Evolutionary conservation across 2,797 vertebrate species (phyloP).

Genomic region (Rhynchotus rufescens): DNA sequence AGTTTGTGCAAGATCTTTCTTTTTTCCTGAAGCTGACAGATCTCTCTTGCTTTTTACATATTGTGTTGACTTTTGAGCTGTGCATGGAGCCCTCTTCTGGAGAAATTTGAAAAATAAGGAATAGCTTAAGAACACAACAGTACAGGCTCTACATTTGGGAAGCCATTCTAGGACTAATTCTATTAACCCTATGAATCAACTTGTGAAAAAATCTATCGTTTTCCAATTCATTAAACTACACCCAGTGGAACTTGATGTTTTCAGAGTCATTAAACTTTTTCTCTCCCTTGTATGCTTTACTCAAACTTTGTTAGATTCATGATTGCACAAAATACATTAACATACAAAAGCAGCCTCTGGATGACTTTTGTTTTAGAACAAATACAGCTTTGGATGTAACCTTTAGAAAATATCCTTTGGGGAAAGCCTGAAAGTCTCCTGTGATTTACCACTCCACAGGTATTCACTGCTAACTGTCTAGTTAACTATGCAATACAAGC

Average conservation of each 20-base stretch:
- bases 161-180: neutral
- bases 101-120: slow-evolving; percentile 68
- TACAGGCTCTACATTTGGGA: neutral
- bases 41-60: slow-evolving; percentile 32
- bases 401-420: neutral
- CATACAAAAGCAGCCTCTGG: neutral
- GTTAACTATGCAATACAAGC: neutral
- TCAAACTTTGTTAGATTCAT: neutral
- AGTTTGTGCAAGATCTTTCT: neutral
- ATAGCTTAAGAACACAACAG: slow-evolving; percentile 7
- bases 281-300: neutral
- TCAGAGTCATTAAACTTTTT: neutral
- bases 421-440: neutral
- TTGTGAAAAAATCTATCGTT: neutral
- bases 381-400: neutral
- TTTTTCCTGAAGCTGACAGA: slow-evolving; percentile 16
- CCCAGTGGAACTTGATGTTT: neutral
- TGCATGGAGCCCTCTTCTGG: slow-evolving; percentile 86
- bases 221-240: neutral
- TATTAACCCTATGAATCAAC: neutral
- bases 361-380: neutral
- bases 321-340: neutral
- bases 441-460: neutral
- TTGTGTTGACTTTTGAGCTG: slow-evolving; percentile 73
- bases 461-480: neutral